phyloP scores from a whole-genome alignment of 1,140 invertebrate species.

The Pantala flavescens region DNA sequence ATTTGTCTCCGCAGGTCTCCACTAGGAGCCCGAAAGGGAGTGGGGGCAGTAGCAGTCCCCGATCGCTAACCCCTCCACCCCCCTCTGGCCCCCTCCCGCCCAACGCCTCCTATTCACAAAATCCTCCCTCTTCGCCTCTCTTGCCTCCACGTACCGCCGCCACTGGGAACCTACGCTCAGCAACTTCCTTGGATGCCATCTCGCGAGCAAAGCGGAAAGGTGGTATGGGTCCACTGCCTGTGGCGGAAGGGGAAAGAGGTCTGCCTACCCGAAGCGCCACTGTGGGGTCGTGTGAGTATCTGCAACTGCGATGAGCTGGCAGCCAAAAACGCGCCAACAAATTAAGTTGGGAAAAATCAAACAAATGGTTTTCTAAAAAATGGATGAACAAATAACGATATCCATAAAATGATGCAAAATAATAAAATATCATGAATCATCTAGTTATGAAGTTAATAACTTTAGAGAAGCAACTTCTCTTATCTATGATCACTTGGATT shows the following conservation, averaged over 20 bases:
- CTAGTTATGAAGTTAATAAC: no score
- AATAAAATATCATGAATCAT: no score
- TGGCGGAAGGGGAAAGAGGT: neutral
- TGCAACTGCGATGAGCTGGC: neutral
- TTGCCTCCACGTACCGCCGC: neutral
- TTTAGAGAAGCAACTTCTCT: no score
- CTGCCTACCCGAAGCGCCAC: slow-evolving; percentile 16
- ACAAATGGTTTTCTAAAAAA: no score
- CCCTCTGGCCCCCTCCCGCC: neutral
- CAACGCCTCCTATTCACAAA: neutral
- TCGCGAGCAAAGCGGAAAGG: neutral
- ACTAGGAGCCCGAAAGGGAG: neutral
- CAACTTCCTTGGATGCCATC: slow-evolving; percentile 28
- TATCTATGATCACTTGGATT: no score
- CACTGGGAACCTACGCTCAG: slow-evolving; percentile 21
- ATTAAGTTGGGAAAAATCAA: no score
- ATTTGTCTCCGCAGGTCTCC: neutral
- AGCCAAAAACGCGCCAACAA: no score
- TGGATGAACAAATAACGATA: no score
- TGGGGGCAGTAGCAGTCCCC: slow-evolving; percentile 4
- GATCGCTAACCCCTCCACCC: neutral
- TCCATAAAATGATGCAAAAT: no score
- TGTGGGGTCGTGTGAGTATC: slow-evolving; percentile 16
- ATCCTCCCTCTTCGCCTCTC: neutral
- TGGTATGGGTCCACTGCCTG: neutral